These are phyloP conservation scores for Coenonympha arcania DNA, from an alignment of 2,888 invertebrate genomes.

Conservation along the genomic window DNA sequence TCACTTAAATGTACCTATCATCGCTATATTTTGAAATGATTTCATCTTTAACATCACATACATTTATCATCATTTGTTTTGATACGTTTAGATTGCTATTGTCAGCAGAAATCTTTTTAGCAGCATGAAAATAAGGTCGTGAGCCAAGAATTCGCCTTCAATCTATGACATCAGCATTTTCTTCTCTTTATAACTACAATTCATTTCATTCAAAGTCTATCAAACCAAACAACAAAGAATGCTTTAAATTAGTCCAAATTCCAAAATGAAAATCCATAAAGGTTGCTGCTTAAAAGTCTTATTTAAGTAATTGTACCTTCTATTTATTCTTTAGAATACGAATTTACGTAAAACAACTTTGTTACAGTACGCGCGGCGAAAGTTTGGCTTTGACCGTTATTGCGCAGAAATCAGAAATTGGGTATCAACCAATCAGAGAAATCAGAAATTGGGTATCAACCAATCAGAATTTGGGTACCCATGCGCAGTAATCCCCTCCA, in stretches of 20 bases:
- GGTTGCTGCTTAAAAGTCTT: too few species aligned
- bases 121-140: constrained; percentile 3
- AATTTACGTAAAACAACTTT: too few species aligned
- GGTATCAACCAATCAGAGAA: too few species aligned
- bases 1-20: constrained; percentile 5
- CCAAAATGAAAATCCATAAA: background rate
- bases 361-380: too few species aligned
- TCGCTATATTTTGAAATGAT: constrained; percentile 17
- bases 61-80: constrained; percentile 26
- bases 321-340: too few species aligned
- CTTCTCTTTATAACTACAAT: background rate
- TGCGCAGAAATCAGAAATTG: too few species aligned
- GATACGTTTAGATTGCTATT: constrained; percentile 11
- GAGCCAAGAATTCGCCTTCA: background rate
- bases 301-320: too few species aligned
- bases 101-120: constrained; percentile 9
- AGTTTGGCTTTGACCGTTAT: too few species aligned
- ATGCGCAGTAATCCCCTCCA: too few species aligned
- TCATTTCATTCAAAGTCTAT: background rate
- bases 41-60: constrained; percentile 12
- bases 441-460: too few species aligned
- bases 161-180: background rate
- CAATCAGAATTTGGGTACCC: too few species aligned
- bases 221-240: background rate
- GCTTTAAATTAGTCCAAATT: background rate